These are phyloP conservation scores for Cynaeus angustus DNA, from an alignment of 2,888 invertebrate genomes.

Conservation along the genomic window DNA sequence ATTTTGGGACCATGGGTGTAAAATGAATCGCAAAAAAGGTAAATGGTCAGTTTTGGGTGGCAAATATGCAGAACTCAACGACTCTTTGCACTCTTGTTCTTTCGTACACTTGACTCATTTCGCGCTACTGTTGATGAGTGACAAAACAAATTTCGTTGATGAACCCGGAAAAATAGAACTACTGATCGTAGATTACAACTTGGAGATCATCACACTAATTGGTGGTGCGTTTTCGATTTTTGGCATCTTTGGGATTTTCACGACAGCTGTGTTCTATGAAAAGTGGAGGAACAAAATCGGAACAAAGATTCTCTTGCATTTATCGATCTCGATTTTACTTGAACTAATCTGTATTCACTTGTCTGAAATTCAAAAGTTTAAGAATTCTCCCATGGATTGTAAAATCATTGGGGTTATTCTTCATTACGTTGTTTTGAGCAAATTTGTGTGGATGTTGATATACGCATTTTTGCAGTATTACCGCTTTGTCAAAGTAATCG, in stretches of 20 bases:
- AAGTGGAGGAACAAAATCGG: slow-evolving; percentile 78
- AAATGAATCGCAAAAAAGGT: slow-evolving; percentile 65
- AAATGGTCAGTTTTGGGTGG: slow-evolving; percentile 77
- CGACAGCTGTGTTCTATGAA: slow-evolving; percentile 75
- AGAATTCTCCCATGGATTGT: slow-evolving; percentile 66
- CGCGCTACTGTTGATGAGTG: slow-evolving; percentile 72
- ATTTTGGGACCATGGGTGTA: slow-evolving; percentile 74
- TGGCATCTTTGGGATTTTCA: slow-evolving; percentile 73
- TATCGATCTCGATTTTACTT: slow-evolving; percentile 73
- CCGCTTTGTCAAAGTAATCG: slow-evolving; percentile 79
- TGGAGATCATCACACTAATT: slow-evolving; percentile 73
- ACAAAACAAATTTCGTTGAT: slow-evolving; percentile 47
- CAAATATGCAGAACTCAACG: slow-evolving; percentile 65
- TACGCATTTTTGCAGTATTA: slow-evolving; percentile 81
- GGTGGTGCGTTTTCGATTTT: slow-evolving; percentile 74
- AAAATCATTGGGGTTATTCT: slow-evolving; percentile 75
- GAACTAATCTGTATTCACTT: slow-evolving; percentile 68
- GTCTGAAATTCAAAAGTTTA: slow-evolving; percentile 51
- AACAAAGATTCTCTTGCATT: slow-evolving; percentile 76
- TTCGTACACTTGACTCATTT: slow-evolving; percentile 77
- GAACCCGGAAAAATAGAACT: background rate
- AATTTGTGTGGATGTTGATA: slow-evolving; percentile 84
- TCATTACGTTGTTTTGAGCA: slow-evolving; percentile 79
- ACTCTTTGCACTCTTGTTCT: slow-evolving; percentile 72
- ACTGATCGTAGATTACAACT: slow-evolving; percentile 58